Percentiles rank a stretch among this genome's conserved stretches.
Conservation (phyloP, 2,797 vertebrate species). For the Thripadectes ignobilis region DNA sequence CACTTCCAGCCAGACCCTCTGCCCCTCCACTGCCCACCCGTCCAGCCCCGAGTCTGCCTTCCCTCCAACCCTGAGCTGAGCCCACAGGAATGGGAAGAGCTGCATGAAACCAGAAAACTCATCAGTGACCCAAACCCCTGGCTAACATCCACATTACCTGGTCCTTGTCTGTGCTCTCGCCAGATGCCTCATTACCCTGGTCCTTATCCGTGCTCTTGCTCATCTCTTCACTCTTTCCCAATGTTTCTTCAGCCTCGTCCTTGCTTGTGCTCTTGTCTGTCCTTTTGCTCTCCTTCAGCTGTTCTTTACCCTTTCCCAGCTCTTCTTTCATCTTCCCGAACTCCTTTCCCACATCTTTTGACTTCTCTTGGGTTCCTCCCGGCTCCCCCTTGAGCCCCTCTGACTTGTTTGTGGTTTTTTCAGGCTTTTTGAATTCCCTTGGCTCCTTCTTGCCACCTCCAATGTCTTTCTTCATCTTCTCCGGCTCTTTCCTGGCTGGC, state of each 20-base stretch:
- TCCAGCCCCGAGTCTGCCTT: accelerated
- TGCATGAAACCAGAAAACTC: background rate
- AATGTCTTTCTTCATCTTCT: background rate
- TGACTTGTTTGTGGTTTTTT: background rate
- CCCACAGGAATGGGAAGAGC: accelerated
- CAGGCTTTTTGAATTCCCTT: background rate
- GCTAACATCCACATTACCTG: conserved; percentile 49
- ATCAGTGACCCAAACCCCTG: accelerated
- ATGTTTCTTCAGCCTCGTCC: conserved; percentile 39
- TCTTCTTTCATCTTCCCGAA: background rate
- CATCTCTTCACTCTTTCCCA: background rate
- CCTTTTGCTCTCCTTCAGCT: background rate
- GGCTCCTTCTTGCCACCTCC: background rate
- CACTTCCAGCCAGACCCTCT: background rate
- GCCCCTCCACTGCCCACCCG: background rate
- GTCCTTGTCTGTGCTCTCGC: background rate
- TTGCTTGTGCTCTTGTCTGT: background rate
- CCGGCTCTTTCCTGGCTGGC: background rate
- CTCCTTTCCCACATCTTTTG: background rate
- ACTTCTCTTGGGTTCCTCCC: background rate
- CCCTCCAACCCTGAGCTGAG: accelerated
- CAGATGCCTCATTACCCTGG: background rate
- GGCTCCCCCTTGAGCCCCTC: background rate
- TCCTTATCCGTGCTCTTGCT: background rate
- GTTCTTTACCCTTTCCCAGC: background rate